These are phyloP conservation scores for Drosophila sturtevanti DNA, from an alignment of 1,140 invertebrate genomes.

Conservation along the genomic window DNA sequence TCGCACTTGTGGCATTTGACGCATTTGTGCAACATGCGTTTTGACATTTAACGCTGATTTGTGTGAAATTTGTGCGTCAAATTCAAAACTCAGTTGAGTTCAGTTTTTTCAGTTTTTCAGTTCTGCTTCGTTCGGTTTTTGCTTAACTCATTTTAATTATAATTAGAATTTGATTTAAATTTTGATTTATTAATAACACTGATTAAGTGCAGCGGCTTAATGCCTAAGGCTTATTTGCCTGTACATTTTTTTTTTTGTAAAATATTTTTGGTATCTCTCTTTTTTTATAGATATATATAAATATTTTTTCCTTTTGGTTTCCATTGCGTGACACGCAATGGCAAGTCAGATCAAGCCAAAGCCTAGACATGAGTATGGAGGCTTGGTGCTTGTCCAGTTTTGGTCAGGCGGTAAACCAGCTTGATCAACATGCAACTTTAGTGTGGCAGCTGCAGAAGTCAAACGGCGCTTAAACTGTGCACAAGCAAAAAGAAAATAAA, in stretches of 20 bases:
- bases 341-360: conserved; percentile 43
- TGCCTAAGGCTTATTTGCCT: conserved; percentile 68
- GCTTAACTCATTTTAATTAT: conserved; percentile 43
- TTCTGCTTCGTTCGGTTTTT: conserved; percentile 16
- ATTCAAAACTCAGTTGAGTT: conserved; percentile 25
- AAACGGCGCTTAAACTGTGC: conserved; percentile 68
- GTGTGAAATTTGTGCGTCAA: conserved; percentile 68
- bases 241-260: background rate
- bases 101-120: conserved; percentile 4
- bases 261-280: conserved; percentile 22
- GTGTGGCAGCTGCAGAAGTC: conserved; percentile 63
- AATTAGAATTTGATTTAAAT: conserved; percentile 56
- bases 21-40: conserved; percentile 81
- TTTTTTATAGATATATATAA: too few relatives aligned
- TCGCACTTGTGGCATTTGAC: conserved; percentile 74
- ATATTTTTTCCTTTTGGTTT: background rate
- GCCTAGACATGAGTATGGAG: background rate
- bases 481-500: conserved; percentile 46
- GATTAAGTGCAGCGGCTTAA: conserved; percentile 41
- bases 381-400: conserved; percentile 51
- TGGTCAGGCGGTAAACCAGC: conserved; percentile 58
- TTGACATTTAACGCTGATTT: conserved; percentile 80
- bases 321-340: conserved; percentile 51
- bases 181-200: conserved; percentile 73
- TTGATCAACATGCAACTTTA: conserved; percentile 46